Conservation (phyloP, 2,888 invertebrate genomes). For the Drosophila parthenogenetica region DNA sequence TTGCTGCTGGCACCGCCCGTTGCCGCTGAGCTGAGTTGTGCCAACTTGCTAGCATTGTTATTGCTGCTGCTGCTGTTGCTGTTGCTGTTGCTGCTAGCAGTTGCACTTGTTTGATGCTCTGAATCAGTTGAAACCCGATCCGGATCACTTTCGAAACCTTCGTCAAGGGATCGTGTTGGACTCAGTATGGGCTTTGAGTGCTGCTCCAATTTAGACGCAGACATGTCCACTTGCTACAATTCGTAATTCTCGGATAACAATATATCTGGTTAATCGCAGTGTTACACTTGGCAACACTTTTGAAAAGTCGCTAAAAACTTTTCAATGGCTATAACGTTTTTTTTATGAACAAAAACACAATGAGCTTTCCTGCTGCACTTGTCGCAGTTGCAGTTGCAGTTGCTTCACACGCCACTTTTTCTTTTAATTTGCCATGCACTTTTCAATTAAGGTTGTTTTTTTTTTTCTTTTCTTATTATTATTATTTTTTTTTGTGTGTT, state of each 20-base stretch:
- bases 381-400: conserved; percentile 40
- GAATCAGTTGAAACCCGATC: conserved; percentile 85
- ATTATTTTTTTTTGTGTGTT: no score
- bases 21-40: conserved; percentile 84
- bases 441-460: conserved; percentile 49
- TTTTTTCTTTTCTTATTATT: conserved; percentile 1
- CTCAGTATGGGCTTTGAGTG: conserved; percentile 85
- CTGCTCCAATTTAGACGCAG: conserved; percentile 82
- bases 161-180: conserved; percentile 85
- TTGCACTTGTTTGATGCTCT: conserved; percentile 84
- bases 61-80: conserved; percentile 54
- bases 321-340: conserved; percentile 32
- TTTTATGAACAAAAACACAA: conserved; percentile 39
- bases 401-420: conserved; percentile 60
- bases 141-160: conserved; percentile 86
- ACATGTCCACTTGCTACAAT: conserved; percentile 54
- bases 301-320: conserved; percentile 40
- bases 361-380: conserved; percentile 36
- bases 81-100: conserved; percentile 47
- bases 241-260: conserved; percentile 25
- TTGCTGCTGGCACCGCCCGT: conserved; percentile 78
- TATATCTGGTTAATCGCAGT: conserved; percentile 23
- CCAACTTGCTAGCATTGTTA: conserved; percentile 82
- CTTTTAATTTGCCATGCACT: conserved; percentile 68
- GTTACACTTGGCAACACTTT: conserved; percentile 67